Evolutionary conservation across 2,888 invertebrate genomes (phyloP).

Genomic region (Papilio protenor): DNA sequence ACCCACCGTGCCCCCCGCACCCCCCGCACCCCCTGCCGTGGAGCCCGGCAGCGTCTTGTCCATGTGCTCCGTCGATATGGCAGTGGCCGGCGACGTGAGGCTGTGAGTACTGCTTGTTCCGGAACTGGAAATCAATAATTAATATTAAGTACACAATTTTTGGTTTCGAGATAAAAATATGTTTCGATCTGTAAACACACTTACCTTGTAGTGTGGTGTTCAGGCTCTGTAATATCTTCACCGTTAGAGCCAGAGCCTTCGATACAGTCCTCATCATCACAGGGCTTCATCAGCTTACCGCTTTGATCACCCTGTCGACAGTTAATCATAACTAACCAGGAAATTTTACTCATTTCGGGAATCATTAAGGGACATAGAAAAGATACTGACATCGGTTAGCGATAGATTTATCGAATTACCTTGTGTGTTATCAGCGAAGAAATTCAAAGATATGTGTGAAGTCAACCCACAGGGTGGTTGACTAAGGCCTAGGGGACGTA

Average conservation of each 20-base stretch:
- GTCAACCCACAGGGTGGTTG: no score
- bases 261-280: constrained; percentile 94
- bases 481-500: no score
- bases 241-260: constrained; percentile 91
- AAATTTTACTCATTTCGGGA: no score
- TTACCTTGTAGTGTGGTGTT: constrained; percentile 84
- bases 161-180: neutral
- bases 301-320: constrained; percentile 64
- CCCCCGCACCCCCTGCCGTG: constrained; percentile 57
- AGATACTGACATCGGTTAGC: neutral
- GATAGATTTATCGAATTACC: no score
- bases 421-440: no score
- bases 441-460: no score
- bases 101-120: constrained; percentile 73
- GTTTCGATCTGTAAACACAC: constrained; percentile 45
- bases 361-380: no score
- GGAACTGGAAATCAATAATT: constrained; percentile 57
- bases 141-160: neutral
- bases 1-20: constrained; percentile 47
- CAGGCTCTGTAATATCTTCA: constrained; percentile 88
- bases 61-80: constrained; percentile 66
- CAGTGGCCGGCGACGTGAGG: constrained; percentile 70
- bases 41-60: constrained; percentile 64
- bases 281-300: constrained; percentile 82
- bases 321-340: no score